phyloP scores from a whole-genome alignment of 2,888 invertebrate species.

The Drosophila paracracens region DNA sequence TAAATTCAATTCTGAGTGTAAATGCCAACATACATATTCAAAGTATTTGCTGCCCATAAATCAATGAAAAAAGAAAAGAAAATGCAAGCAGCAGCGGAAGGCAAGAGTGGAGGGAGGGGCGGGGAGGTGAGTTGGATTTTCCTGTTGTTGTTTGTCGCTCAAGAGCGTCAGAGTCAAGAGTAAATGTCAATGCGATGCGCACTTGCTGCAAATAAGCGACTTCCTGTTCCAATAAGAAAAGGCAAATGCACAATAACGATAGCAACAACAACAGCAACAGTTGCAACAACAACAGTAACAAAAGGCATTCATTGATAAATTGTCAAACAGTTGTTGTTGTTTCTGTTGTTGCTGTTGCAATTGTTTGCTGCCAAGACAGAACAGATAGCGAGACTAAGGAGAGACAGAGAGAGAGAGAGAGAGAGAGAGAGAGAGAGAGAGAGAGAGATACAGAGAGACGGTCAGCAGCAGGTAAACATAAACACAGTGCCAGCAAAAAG shows the following conservation, averaged over 20 bases:
- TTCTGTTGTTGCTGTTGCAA: slow-evolving; percentile 43
- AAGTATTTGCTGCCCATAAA: slow-evolving; percentile 51
- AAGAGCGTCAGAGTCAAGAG: slow-evolving; percentile 41
- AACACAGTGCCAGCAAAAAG: slow-evolving; percentile 68
- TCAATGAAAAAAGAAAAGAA: slow-evolving; percentile 49
- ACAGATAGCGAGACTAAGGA: neutral
- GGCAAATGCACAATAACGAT: slow-evolving; percentile 52
- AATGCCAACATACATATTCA: neutral
- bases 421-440: slow-evolving; percentile 6
- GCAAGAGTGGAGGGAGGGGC: too few relatives aligned
- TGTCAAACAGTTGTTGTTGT: slow-evolving; percentile 73
- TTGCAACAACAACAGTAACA: slow-evolving; percentile 34
- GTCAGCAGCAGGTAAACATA: slow-evolving; percentile 64
- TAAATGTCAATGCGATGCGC: slow-evolving; percentile 75
- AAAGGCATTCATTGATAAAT: slow-evolving; percentile 72
- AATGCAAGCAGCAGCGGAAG: slow-evolving; percentile 14
- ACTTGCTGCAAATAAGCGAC: slow-evolving; percentile 77
- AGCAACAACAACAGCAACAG: slow-evolving; percentile 34
- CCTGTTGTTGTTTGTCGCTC: slow-evolving; percentile 9
- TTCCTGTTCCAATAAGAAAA: slow-evolving; percentile 78
- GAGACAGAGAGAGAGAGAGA: slow-evolving; percentile 30
- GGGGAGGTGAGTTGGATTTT: slow-evolving; percentile 6
- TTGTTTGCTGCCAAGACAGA: slow-evolving; percentile 45
- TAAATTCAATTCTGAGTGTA: neutral
- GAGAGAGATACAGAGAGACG: slow-evolving; percentile 21